These are phyloP conservation scores for Raja brachyura DNA, from an alignment of 2,113 vertebrate species.

Conservation along the genomic window DNA sequence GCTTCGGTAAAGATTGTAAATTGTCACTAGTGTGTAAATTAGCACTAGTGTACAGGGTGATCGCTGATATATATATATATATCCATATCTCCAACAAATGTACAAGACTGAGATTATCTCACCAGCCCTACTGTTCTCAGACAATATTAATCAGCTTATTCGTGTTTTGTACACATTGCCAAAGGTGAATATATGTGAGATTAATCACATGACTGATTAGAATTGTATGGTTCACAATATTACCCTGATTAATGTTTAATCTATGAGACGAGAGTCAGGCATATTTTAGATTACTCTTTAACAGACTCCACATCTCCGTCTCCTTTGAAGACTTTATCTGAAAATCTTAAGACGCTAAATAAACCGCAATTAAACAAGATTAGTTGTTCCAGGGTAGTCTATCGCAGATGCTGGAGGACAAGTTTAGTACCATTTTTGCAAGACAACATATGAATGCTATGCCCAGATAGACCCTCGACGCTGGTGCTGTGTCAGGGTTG, in stretches of 20 bases:
- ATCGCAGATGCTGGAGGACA: not conserved
- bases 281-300: not conserved
- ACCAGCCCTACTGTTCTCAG: not conserved
- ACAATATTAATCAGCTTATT: not conserved
- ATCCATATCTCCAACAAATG: no score
- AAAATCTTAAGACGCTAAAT: not conserved
- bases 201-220: not conserved
- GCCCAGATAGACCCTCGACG: not conserved
- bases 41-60: no score
- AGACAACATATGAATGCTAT: not conserved
- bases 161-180: not conserved
- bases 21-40: no score
- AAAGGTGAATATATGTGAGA: not conserved
- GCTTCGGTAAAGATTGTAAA: no score
- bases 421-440: not conserved
- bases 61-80: not conserved
- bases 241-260: not conserved
- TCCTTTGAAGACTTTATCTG: conserved; percentile 17
- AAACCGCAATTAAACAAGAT: not conserved
- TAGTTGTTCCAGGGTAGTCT: not conserved
- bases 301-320: not conserved
- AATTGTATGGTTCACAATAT: not conserved
- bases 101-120: not conserved
- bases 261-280: not conserved
- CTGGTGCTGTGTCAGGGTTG: no score